Evolutionary conservation across 2,888 invertebrate genomes (phyloP), one percentile per base, ranked within the genome.

Genomic region (Embidobia sp.): DNA sequence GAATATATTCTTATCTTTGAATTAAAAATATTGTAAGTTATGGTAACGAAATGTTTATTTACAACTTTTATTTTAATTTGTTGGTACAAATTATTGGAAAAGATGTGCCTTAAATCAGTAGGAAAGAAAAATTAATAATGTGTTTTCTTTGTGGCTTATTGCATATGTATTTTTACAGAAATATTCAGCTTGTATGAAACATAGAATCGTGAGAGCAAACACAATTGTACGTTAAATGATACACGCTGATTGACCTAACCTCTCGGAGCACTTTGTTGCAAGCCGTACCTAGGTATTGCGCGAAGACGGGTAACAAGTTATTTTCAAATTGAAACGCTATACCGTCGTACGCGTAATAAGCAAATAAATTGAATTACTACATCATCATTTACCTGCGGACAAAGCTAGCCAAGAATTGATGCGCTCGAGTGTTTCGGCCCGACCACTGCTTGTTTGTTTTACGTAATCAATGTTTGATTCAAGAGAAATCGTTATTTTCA

Each of bases 141-240:
- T 6, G 5, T 31, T 2, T 7, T 31, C 3, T 2, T 8, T 8
- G 2, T 46, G 42, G 8, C 33, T 31, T 40, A n/a, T n/a, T n/a
- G n/a, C n/a, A n/a, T n/a, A n/a, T n/a, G n/a, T n/a, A n/a, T n/a
- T n/a, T n/a, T n/a, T n/a, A n/a, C n/a, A n/a, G n/a, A n/a, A n/a
- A n/a, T 55, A 22, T 29, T 61, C 11, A 27, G 26, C 26, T 67
- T 67, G 48, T n/a, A 42, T 48, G 72, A 72, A 77, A 63, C 44
- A 49, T 61, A 67, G 66, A 77, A 61, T 61, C 72, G 70, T 72
- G 66, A 67, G 66, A 77, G 53, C 22, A 44, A 51, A 49, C 42
- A 69, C 74, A 74, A 74, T 66, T 5, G 15, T 19, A 13, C n/a
- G 53, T 7, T n/a, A 13, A 61, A 51, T 44, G 53, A 3, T 53